Conservation (phyloP, 2,888 invertebrate genomes). For the Petrolisthes manimaculis region DNA sequence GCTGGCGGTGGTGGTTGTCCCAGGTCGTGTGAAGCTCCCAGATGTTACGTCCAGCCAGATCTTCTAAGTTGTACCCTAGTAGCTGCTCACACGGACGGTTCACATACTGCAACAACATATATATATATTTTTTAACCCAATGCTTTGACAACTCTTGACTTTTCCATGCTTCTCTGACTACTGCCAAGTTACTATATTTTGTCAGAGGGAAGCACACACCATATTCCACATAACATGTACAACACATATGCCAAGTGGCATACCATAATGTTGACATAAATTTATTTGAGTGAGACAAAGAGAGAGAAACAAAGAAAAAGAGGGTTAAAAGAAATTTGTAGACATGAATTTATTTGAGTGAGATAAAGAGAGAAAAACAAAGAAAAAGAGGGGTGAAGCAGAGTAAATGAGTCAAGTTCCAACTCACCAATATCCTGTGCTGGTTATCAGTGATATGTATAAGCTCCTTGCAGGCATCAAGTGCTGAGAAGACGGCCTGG, state of each 20-base stretch:
- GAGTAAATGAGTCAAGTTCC: background rate
- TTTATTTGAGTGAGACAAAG: background rate
- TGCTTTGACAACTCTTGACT: no score
- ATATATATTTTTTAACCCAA: no score
- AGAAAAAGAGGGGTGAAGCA: background rate
- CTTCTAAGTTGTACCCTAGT: constrained; percentile 80
- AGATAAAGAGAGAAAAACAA: background rate
- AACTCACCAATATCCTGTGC: constrained; percentile 70
- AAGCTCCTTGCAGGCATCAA: constrained; percentile 87
- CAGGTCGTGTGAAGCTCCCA: constrained; percentile 72
- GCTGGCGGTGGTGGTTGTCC: constrained; percentile 38
- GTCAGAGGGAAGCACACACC: no score
- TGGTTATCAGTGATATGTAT: constrained; percentile 89
- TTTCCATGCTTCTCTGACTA: no score
- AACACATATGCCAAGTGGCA: no score
- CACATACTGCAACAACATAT: constrained; percentile 73
- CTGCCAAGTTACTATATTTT: no score
- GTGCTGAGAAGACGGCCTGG: constrained; percentile 85
- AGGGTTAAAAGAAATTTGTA: background rate
- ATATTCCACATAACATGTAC: no score
- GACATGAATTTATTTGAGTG: no score
- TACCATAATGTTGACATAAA: no score
- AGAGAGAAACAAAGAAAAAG: background rate
- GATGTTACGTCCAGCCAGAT: constrained; percentile 76
- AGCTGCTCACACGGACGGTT: constrained; percentile 88